Conservation (phyloP, 2,888 invertebrate genomes). For the Papilio elwesi region DNA sequence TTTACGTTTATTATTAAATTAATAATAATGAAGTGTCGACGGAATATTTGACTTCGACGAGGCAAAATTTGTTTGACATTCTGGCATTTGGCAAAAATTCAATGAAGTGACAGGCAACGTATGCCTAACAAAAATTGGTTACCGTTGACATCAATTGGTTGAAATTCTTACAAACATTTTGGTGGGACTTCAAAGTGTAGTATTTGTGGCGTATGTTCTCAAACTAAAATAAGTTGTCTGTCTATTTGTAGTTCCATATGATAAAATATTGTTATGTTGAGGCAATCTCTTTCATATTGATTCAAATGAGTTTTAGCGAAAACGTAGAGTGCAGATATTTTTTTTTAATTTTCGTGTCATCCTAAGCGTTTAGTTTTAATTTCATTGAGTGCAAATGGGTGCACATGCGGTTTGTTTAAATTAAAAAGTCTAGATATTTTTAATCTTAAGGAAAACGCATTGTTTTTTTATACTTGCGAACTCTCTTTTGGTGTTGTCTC, state of each 20-base stretch:
- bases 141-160: slow-evolving; percentile 16
- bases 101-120: slow-evolving; percentile 35
- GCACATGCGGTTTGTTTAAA: too few relatives aligned
- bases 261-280: too few relatives aligned
- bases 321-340: too few relatives aligned
- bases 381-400: too few relatives aligned
- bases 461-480: not conserved
- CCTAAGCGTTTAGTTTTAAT: too few relatives aligned
- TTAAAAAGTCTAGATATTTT: too few relatives aligned
- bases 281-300: too few relatives aligned
- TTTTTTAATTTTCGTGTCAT: too few relatives aligned
- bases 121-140: slow-evolving; percentile 33
- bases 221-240: not conserved
- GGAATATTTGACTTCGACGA: slow-evolving; percentile 14
- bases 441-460: not conserved
- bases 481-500: not conserved
- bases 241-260: not conserved
- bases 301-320: too few relatives aligned
- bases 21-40: slow-evolving; percentile 24
- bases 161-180: not conserved
- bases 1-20: not conserved
- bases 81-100: slow-evolving; percentile 37
- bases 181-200: slow-evolving; percentile 19
- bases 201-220: slow-evolving; percentile 2
- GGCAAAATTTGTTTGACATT: slow-evolving; percentile 22